Evolutionary conservation across 2,888 invertebrate genomes (phyloP), one percentile per base, ranked within the genome.

Genomic region (Caenorhabditis doughertyi): DNA sequence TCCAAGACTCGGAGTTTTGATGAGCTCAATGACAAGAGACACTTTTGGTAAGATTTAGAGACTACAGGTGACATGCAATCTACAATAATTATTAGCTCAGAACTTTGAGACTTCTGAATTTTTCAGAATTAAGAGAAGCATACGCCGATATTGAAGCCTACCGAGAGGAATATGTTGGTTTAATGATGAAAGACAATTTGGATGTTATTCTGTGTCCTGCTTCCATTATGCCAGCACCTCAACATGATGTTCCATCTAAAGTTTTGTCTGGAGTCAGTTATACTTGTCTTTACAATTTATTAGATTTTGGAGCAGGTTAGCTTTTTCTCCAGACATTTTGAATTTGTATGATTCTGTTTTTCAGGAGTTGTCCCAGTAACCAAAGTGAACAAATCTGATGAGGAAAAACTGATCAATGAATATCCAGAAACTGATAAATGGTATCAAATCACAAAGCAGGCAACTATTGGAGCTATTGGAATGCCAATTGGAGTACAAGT

Each of bases 301-400:
- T 92, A 11, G 92, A 92, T 84, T 92, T 90, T 56, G 92, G 92
- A 7, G 91, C 90, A 35, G 92, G 92, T 35, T 13, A 3, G 29
- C 32, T 25, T 18, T 8, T 49, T 49, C 49, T 9, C 16, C n/a
- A 27, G 8, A 21, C 44, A 21, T 27, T 7, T 7, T 5, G 16
- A 35, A 9, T 35, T 9, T 44, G 27, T 3, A 18, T 3, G 18
- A 13, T 18, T 47, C 18, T 39, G 18, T 11, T n/a, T 56, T 65
- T 27, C 65, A 74, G 82, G 77, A 23, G 89, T 90, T 7, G 91
- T 92, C 9, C 91, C 90, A 13, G 89, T 92, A 16, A 92, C 92
- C 5, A 83, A 82, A 18, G 92, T 89, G 1, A 85, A 21, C n/a
- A 85, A 85, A 49, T 49, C 81, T n/a, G 89, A 89, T 27, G 89